Conservation (phyloP, 2,113 vertebrate genomes). For the Sinocyclocheilus anophthalmus region DNA sequence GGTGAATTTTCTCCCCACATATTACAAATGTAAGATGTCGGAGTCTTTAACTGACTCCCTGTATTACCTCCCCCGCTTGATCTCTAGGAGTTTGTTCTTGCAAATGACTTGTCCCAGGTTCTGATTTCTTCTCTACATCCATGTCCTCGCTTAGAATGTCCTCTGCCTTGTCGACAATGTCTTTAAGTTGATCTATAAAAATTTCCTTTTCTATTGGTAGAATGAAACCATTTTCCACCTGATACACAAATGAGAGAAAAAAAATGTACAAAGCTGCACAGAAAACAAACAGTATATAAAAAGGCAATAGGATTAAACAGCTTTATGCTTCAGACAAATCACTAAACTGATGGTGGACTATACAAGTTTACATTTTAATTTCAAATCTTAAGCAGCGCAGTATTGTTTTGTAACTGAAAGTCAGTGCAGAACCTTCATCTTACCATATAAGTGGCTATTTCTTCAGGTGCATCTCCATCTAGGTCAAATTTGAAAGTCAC, state of each 20-base stretch:
- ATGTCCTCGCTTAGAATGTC: slow-evolving; percentile 94
- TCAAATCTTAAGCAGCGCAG: neutral
- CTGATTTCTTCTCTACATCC: slow-evolving; percentile 82
- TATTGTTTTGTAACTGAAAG: neutral
- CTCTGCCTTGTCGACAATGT: slow-evolving; percentile 97
- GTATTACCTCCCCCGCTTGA: slow-evolving; percentile 78
- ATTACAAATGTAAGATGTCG: neutral
- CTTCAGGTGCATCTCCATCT: slow-evolving; percentile 95
- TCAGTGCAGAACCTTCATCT: slow-evolving; percentile 45
- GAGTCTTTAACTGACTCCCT: neutral
- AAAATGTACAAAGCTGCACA: neutral
- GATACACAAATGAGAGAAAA: neutral
- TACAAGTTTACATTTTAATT: neutral
- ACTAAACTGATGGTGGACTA: neutral
- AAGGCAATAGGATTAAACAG: neutral
- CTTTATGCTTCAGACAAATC: too few species aligned
- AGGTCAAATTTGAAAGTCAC: slow-evolving; percentile 99
- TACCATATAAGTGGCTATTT: slow-evolving; percentile 98
- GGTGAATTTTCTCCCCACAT: neutral
- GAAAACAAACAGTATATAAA: neutral
- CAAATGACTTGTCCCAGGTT: slow-evolving; percentile 81
- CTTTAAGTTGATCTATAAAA: slow-evolving; percentile 98
- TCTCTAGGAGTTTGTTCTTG: slow-evolving; percentile 73
- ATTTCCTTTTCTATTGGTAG: slow-evolving; percentile 91
- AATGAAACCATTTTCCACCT: slow-evolving; percentile 98